Base-by-base conservation (phyloP, 2,113 vertebrate species). In the Junco hyemalis region DNA sequence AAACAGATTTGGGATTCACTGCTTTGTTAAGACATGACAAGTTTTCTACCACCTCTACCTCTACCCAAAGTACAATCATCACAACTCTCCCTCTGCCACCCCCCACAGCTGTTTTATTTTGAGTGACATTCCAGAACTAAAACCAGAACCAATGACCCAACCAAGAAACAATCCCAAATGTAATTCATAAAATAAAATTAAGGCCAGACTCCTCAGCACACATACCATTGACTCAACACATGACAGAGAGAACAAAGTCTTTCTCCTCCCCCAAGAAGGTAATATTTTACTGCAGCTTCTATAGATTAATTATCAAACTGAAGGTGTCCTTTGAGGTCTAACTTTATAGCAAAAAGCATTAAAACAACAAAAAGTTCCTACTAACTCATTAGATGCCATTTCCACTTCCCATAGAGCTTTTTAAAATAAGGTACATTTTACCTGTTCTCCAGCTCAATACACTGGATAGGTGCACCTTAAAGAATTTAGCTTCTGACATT, bases 111-210 rank as follows among this genome's bases (percentile, higher is more conserved):
- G 24, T 42, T 89, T 94, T 71, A 71, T 81, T 94, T 60, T 78
- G 25, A 94, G 78, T 38, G 54, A 69, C 85, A 56, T 85, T 95
- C 66, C 87, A 85, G 63, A 90, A 91, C 63, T 91, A 95, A 95
- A 93, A 79, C 25, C 86, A 96, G 77, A 86, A 81, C 29, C 61
- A 51, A 89, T 76, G 91, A 94, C 36, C 61, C 5, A 20, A 94
- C n/a, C 78, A 57, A 86, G 79, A 72, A 95, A 94, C 80, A 86
- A 90, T 90, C 45, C 29, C 77, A 66, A 89, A 81, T 8, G 22
- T 66, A 93, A 70, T 94, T 94, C 48, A 77, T 64, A 85, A 92
- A 85, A 54, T 26, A 90, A 92, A 94, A 86, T 81, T 48, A 76
- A 95, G 44, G 76, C 71, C 81, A 86, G 81, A 68, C 54, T 94